Base-by-base conservation (phyloP, 1,140 invertebrate genomes). In the Trigoniulus corallinus region DNA sequence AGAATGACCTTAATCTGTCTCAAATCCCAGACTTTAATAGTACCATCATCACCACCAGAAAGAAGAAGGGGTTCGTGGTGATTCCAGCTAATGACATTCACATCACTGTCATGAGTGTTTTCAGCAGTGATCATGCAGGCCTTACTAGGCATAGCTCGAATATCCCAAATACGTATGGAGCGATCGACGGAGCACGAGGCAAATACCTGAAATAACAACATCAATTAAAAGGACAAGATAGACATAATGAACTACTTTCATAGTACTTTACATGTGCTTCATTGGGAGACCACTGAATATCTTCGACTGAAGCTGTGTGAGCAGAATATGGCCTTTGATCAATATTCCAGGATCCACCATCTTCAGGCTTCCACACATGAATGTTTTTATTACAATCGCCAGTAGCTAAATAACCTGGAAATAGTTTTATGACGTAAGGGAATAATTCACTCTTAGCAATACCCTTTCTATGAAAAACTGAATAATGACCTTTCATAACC, bases 1-100 rank as follows among this genome's bases (percentile, higher is more conserved):
- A 10, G 13, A 3, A 40, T 10, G 21, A 76, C 75, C 58, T 81
- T 74, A 61, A 98, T 88, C 53, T 84, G 79, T 54, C 94, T 73
- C 27, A 99, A 71, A 64, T 98, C 95, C 96, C 96, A 99, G 29
- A 98, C 76, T 63, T 88, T 83, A 12, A 99, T 65, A 24, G 80
- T 74, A 0, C 91, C 89, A 75, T 99, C 96, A 71, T 99, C 96
- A 50, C 94, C 93, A 62, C 86, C 89, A 57, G 87, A 89, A 2
- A 83, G 77, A 57, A 97, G 82, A 58, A 93, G 88, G 3, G 83
- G 83, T 64, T 97, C 92, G 59, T 77, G 79, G 53, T 65, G 74
- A 68, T 97, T 98, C 96, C 96, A 99, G 54, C 82, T 84, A 55
- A 99, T 89, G 1, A 99, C 95, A 73, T 99, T 99, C 0, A 98